Conservation (phyloP, 2,797 vertebrate genomes). For the Pseudomugil tenellus region DNA sequence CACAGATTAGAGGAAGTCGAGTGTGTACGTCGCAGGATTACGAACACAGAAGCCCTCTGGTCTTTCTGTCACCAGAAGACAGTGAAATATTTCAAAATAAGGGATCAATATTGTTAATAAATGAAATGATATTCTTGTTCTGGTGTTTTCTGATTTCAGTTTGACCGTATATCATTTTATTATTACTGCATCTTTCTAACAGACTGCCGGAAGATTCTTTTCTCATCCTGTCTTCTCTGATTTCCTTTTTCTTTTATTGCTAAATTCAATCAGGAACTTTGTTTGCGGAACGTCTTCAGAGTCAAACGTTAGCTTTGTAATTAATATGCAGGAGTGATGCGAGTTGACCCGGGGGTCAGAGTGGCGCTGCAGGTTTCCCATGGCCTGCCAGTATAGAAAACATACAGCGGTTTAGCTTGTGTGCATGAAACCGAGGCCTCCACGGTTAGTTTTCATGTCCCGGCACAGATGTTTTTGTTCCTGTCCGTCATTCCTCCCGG, state of each 20-base stretch:
- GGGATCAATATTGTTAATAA: too few relatives aligned
- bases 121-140: too few relatives aligned
- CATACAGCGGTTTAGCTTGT: conserved; percentile 6
- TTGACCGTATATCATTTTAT: too few relatives aligned
- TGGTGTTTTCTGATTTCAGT: too few relatives aligned
- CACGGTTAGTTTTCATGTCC: conserved; percentile 33
- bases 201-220: conserved; percentile 16
- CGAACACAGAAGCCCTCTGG: neutral
- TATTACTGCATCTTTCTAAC: too few relatives aligned
- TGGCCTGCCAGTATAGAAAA: conserved; percentile 27
- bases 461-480: conserved; percentile 29
- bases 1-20: conserved; percentile 60
- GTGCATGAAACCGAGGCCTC: conserved; percentile 18
- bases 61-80: neutral
- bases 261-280: conserved; percentile 33
- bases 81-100: too few relatives aligned
- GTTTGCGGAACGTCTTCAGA: conserved; percentile 25
- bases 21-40: conserved; percentile 68
- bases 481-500: conserved; percentile 41
- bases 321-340: conserved; percentile 19
- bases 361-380: conserved; percentile 36
- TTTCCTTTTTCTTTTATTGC: conserved; percentile 21
- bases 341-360: neutral
- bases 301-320: conserved; percentile 54
- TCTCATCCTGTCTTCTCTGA: too few relatives aligned